These are phyloP conservation scores for Panagrolaimus sp. DNA, from an alignment of 1,140 invertebrate genomes.

Conservation along the genomic window DNA sequence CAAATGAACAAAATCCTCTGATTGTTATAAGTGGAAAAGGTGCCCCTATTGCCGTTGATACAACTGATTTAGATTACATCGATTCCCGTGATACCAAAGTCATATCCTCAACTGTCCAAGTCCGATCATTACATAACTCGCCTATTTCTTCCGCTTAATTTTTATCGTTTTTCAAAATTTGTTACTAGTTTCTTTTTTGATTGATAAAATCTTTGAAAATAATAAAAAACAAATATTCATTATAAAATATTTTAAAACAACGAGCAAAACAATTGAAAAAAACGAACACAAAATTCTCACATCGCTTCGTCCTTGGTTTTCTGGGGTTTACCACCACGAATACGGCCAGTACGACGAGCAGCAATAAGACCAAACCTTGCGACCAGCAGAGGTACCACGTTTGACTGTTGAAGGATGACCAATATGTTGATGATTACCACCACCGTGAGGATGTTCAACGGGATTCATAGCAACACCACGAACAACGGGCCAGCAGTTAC, in stretches of 20 bases:
- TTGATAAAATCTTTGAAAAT: constrained; percentile 1
- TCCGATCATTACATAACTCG: constrained; percentile 38
- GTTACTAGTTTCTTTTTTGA: too few species aligned
- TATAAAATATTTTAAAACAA: constrained; percentile 17
- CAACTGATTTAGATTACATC: constrained; percentile 42
- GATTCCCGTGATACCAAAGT: constrained; percentile 32
- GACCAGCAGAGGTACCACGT: constrained; percentile 92
- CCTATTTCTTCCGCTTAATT: too few species aligned
- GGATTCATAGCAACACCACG: constrained; percentile 72
- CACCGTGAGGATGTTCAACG: constrained; percentile 97
- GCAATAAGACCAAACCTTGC: constrained; percentile 99
- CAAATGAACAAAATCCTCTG: background rate
- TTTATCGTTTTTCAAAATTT: too few species aligned
- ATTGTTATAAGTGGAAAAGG: background rate
- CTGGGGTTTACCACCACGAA: constrained; percentile 70
- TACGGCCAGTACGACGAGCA: constrained; percentile 96
- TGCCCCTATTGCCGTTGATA: constrained; percentile 29
- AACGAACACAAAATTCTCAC: constrained; percentile 27
- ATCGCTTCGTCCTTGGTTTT: constrained; percentile 58
- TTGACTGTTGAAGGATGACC: constrained; percentile 99
- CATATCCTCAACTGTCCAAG: constrained; percentile 44
- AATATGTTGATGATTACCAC: constrained; percentile 99
- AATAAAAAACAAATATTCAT: background rate
- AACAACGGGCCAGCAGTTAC: constrained; percentile 95
- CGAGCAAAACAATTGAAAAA: background rate